Conservation (phyloP, 2,113 vertebrate genomes). For the Mustela lutreola region DNA sequence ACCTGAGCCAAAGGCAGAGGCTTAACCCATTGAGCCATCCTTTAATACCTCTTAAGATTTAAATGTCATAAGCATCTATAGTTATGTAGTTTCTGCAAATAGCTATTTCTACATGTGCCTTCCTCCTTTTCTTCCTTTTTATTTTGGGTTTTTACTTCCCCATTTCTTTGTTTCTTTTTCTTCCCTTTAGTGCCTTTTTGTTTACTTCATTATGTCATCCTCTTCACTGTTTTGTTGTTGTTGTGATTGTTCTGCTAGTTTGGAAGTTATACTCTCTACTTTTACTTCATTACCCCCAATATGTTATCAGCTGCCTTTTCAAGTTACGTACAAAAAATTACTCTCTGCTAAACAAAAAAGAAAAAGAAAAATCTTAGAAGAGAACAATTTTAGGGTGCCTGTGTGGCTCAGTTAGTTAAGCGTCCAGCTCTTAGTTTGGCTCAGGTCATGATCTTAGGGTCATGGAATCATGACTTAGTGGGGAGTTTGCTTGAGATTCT, state of each 20-base stretch:
- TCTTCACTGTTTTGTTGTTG: background rate
- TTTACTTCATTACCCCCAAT: background rate
- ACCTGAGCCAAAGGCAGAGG: too few species aligned
- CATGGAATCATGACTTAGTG: background rate
- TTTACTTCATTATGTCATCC: background rate
- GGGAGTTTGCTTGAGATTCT: background rate
- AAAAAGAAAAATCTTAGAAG: background rate
- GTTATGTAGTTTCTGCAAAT: too few species aligned
- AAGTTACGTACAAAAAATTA: background rate
- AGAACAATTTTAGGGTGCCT: constrained; percentile 23
- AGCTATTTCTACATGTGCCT: too few species aligned
- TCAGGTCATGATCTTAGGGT: background rate
- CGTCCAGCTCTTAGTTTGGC: background rate
- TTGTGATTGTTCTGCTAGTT: background rate
- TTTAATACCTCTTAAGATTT: too few species aligned
- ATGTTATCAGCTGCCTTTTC: background rate
- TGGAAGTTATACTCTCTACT: background rate
- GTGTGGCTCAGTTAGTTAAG: background rate
- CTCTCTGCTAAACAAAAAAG: background rate
- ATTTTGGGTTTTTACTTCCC: constrained; percentile 14
- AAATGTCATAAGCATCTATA: too few species aligned
- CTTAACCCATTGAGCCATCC: too few species aligned
- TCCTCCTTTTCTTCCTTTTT: too few species aligned
- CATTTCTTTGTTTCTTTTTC: constrained; percentile 22
- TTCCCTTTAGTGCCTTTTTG: background rate